Conservation (phyloP, 2,888 invertebrate genomes). For the Acrobasis repandana region DNA sequence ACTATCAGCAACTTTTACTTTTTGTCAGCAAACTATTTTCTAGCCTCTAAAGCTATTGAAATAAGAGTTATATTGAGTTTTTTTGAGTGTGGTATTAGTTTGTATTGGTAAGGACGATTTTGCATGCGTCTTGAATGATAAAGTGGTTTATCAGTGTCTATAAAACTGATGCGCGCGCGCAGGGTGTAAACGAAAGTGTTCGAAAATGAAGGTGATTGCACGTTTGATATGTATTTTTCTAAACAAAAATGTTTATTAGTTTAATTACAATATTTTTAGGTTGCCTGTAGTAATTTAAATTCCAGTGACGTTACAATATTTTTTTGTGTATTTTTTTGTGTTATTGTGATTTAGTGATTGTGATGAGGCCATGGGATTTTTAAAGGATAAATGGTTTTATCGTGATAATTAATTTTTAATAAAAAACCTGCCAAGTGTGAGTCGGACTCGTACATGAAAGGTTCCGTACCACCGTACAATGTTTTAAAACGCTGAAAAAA, state of each 20-base stretch:
- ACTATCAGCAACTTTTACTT: constrained; percentile 17
- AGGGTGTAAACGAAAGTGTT: constrained; percentile 60
- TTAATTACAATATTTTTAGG: no score
- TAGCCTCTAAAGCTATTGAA: background rate
- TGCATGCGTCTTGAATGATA: constrained; percentile 61
- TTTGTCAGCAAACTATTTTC: background rate
- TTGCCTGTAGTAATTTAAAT: no score
- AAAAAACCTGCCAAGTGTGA: no score
- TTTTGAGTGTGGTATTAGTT: background rate
- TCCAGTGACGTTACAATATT: no score
- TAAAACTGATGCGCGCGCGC: constrained; percentile 61
- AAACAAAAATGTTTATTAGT: no score
- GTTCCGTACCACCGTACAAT: no score
- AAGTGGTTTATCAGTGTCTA: constrained; percentile 67
- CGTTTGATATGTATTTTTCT: constrained; percentile 51
- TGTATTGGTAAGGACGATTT: constrained; percentile 56
- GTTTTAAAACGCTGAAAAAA: no score
- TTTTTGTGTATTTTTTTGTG: constrained; percentile 8
- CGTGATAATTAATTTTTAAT: no score
- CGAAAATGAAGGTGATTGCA: constrained; percentile 80
- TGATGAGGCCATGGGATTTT: no score
- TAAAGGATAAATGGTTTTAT: no score
- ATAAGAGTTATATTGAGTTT: constrained; percentile 3
- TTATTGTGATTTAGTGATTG: background rate
- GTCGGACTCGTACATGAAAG: no score